phyloP scores from a whole-genome alignment of 2,113 vertebrate species.

The Actenoides lindsayi region DNA sequence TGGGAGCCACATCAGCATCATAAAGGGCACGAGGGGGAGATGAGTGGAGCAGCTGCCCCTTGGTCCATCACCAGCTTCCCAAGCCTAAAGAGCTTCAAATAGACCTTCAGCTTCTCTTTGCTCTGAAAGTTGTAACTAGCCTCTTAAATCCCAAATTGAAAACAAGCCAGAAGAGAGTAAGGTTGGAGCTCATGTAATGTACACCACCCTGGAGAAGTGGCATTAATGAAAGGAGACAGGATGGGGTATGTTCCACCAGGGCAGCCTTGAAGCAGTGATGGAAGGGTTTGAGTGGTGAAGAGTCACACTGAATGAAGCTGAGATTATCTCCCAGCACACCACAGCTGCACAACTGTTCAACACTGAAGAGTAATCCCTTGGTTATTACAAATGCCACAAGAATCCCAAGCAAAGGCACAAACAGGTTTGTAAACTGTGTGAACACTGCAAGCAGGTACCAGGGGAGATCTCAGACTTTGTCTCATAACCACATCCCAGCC shows the following conservation, averaged over 20 bases:
- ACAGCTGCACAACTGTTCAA: neutral
- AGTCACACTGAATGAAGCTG: neutral
- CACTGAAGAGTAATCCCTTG: neutral
- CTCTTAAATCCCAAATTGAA: neutral
- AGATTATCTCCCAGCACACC: neutral
- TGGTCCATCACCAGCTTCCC: accelerated
- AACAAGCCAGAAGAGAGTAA: accelerated
- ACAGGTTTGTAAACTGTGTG: neutral
- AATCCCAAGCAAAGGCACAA: neutral
- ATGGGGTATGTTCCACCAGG: accelerated
- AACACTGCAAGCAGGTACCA: neutral
- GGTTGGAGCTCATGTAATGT: accelerated
- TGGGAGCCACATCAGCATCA: accelerated
- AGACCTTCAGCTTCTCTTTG: neutral
- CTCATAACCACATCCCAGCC: neutral
- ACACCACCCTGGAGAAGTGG: accelerated
- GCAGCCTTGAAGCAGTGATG: accelerated
- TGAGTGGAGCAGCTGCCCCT: neutral
- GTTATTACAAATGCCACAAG: neutral
- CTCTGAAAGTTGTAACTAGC: neutral
- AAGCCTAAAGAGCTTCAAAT: accelerated
- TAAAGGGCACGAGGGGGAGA: accelerated
- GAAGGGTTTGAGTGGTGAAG: neutral
- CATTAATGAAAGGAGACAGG: neutral
- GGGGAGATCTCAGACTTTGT: neutral